These are phyloP conservation scores for Aleiodes sp. DNA, from an alignment of 1,140 invertebrate species.

Conservation along the genomic window DNA sequence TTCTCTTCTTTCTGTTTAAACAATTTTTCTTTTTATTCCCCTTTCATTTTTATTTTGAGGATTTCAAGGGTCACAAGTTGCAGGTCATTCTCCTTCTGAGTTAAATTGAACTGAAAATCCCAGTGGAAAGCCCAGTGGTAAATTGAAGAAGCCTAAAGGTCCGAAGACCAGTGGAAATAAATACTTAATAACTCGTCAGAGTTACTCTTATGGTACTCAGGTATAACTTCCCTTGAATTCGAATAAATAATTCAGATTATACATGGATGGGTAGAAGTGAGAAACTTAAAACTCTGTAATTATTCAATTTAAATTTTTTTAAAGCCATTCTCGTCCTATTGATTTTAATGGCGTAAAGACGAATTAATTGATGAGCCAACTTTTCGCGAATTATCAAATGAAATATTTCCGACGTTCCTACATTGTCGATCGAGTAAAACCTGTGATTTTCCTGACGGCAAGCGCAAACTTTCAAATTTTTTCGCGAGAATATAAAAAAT, in stretches of 20 bases:
- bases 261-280: background rate
- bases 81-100: no score
- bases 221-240: conserved; percentile 25
- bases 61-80: no score
- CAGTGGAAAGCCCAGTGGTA: background rate
- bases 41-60: no score
- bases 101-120: background rate
- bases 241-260: background rate
- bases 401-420: no score
- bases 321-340: conserved; percentile 36
- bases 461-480: no score
- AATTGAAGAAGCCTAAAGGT: background rate
- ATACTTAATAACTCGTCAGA: conserved; percentile 35
- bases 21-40: background rate
- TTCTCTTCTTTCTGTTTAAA: background rate
- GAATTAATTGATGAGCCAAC: background rate
- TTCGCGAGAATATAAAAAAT: no score
- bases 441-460: no score
- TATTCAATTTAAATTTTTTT: conserved; percentile 37
- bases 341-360: conserved; percentile 16
- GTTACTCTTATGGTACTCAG: conserved; percentile 34
- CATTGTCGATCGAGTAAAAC: no score
- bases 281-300: conserved; percentile 29
- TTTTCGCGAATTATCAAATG: no score
- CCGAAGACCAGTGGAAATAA: conserved; percentile 28